A percentile compares a stretch with the other conserved stretches of the same genome.
phyloP scores from a whole-genome alignment of 2,888 invertebrate genomes.

The Drosophila ustulata region DNA sequence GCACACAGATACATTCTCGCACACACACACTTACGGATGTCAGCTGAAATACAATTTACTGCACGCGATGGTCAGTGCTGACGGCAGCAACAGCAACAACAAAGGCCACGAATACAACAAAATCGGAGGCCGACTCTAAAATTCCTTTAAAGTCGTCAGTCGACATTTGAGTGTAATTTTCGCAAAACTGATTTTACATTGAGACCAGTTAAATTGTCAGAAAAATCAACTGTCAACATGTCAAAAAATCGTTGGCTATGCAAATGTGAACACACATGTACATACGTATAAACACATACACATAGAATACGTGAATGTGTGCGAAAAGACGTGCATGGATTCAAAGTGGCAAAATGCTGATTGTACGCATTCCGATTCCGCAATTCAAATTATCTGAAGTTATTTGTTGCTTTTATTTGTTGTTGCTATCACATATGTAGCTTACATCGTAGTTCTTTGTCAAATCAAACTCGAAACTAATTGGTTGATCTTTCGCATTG shows the following conservation, averaged over 20 bases:
- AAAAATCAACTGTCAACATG: slow-evolving; percentile 85
- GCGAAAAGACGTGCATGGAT: slow-evolving; percentile 55
- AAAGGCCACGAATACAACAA: slow-evolving; percentile 2
- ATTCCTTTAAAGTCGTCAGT: slow-evolving; percentile 81
- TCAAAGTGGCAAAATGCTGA: slow-evolving; percentile 61
- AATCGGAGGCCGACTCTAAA: slow-evolving; percentile 60
- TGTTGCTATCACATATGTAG: slow-evolving; percentile 35
- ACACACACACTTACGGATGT: slow-evolving; percentile 2
- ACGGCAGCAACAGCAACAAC: slow-evolving; percentile 38
- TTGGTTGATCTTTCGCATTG: slow-evolving; percentile 35
- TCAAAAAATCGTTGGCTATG: slow-evolving; percentile 82
- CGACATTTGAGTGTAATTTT: slow-evolving; percentile 80
- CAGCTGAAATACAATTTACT: slow-evolving; percentile 69
- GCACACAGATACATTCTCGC: not conserved
- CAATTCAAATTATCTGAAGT: slow-evolving; percentile 62
- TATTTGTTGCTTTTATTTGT: slow-evolving; percentile 42
- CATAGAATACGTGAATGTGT: slow-evolving; percentile 19
- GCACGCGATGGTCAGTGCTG: slow-evolving; percentile 75
- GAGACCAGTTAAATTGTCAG: slow-evolving; percentile 85
- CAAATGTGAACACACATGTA: slow-evolving; percentile 63
- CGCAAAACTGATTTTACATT: slow-evolving; percentile 84
- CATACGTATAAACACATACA: not conserved
- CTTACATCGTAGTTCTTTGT: slow-evolving; percentile 44
- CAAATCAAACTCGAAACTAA: slow-evolving; percentile 52
- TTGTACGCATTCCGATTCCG: slow-evolving; percentile 61